phyloP scores from a whole-genome alignment of 1,140 invertebrate genomes.

The Anastrepha ludens region DNA sequence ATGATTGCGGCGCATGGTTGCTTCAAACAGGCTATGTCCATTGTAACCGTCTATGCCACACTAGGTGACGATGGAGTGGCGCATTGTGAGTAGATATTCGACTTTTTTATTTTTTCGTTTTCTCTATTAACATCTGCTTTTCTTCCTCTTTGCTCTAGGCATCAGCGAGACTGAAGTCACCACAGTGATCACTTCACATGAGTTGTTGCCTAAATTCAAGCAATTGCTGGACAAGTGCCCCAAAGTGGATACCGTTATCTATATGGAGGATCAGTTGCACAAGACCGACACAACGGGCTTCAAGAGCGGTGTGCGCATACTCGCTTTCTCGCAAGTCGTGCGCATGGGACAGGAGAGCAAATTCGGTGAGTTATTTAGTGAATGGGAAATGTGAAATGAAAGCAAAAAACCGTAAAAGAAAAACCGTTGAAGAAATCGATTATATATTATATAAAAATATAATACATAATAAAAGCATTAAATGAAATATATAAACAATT shows the following conservation, averaged over 20 bases:
- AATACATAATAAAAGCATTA: neutral
- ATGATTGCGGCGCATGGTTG: constrained; percentile 95
- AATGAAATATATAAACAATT: neutral
- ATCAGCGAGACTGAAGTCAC: constrained; percentile 97
- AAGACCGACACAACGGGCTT: constrained; percentile 81
- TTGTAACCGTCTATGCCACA: constrained; percentile 98
- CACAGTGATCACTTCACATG: constrained; percentile 91
- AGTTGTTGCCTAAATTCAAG: constrained; percentile 92
- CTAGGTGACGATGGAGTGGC: constrained; percentile 96
- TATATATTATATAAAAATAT: too few species aligned
- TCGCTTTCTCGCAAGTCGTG: constrained; percentile 79
- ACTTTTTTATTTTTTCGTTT: neutral
- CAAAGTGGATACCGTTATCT: constrained; percentile 86
- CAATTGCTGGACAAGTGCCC: constrained; percentile 82
- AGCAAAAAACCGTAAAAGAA: neutral
- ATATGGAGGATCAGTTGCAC: constrained; percentile 90
- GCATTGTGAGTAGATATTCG: constrained; percentile 79
- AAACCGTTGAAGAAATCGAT: neutral
- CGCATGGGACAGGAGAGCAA: constrained; percentile 73
- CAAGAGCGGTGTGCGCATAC: constrained; percentile 81
- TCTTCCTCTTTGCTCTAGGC: constrained; percentile 61
- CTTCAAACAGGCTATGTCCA: constrained; percentile 94
- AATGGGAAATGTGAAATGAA: too few species aligned
- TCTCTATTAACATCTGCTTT: neutral
- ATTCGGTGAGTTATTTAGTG: constrained; percentile 63